Evolutionary conservation across 2,797 vertebrate species (phyloP).

Genomic region (Danio choprae): DNA sequence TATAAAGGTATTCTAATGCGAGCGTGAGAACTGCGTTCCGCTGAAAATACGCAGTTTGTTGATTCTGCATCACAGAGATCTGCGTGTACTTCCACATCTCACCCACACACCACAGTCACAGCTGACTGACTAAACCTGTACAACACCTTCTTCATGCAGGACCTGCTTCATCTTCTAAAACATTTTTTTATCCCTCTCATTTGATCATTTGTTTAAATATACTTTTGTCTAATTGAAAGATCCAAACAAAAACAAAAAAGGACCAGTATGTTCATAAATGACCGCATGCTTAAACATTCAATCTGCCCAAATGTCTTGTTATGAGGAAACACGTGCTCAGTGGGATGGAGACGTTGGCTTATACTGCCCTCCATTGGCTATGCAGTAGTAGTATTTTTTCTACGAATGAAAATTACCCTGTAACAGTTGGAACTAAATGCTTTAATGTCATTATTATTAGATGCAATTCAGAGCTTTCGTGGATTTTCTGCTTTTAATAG

Average conservation of each 20-base stretch:
- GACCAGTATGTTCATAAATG: background rate
- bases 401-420: background rate
- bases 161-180: background rate
- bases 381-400: background rate
- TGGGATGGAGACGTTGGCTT: background rate
- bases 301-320: background rate
- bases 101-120: no score
- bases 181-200: background rate
- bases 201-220: background rate
- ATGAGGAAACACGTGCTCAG: background rate
- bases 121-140: no score
- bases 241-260: conserved; percentile 6
- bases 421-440: background rate
- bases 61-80: background rate
- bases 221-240: background rate
- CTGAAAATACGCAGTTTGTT: background rate
- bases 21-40: no score
- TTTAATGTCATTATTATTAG: background rate
- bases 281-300: background rate
- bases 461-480: no score
- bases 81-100: conserved; percentile 8
- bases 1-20: no score
- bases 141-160: background rate
- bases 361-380: conserved; percentile 31
- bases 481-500: no score